Evolutionary conservation across 2,888 invertebrate species (phyloP).

Genomic region (Calliphora vomitoria): DNA sequence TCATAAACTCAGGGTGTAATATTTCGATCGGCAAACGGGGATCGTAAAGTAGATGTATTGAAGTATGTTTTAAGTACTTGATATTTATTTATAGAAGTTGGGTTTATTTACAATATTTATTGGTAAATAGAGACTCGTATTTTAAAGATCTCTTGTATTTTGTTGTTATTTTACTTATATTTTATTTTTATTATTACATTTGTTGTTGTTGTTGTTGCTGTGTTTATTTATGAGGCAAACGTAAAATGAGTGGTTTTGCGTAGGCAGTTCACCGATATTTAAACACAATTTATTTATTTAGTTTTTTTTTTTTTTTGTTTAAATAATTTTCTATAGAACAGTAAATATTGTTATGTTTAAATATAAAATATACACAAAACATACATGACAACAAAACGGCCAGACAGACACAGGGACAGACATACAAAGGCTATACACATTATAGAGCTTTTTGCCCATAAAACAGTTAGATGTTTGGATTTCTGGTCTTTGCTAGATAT

Average conservation of each 20-base stretch:
- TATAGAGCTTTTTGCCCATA: background rate
- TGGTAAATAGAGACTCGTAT: conserved; percentile 31
- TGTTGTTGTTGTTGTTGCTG: conserved; percentile 30
- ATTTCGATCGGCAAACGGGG: conserved; percentile 1
- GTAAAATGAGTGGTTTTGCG: conserved; percentile 66
- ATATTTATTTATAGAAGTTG: conserved; percentile 29
- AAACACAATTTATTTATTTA: conserved; percentile 60
- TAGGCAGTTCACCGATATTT: conserved; percentile 71
- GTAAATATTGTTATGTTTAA: conserved; percentile 43
- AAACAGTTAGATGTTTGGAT: conserved; percentile 37
- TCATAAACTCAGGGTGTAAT: background rate
- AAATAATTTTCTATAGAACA: conserved; percentile 17
- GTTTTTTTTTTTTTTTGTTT: conserved; percentile 22
- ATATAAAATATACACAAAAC: background rate
- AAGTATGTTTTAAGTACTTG: background rate
- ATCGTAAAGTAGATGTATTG: background rate
- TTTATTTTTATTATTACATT: background rate
- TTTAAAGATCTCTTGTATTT: conserved; percentile 32
- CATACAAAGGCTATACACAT: background rate
- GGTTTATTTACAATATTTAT: conserved; percentile 4
- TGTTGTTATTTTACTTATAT: conserved; percentile 8
- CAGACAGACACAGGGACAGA: background rate
- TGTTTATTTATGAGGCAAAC: conserved; percentile 64
- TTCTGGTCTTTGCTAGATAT: background rate
- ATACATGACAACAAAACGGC: conserved; percentile 2